phyloP scores from a whole-genome alignment of 2,797 vertebrate genomes.

The Macroramphosus scolopax region DNA sequence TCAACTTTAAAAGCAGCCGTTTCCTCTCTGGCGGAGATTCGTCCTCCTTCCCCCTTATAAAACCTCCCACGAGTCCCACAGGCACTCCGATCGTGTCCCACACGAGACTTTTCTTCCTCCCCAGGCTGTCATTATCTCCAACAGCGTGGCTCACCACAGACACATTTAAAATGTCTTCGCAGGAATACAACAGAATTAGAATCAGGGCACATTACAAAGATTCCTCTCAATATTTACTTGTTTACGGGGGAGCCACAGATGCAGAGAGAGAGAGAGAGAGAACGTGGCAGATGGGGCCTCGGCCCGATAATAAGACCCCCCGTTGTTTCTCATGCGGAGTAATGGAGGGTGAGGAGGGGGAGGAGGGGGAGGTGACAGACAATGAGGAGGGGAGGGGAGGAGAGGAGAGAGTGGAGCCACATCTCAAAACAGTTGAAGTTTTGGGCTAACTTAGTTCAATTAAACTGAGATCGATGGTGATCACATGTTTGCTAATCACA shows the following conservation, averaged over 20 bases:
- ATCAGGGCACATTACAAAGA: slow-evolving; percentile 11
- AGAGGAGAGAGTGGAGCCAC: no score
- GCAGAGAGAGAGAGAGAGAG: slow-evolving; percentile 13
- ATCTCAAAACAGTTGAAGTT: no score
- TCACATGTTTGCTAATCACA: no score
- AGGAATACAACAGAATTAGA: slow-evolving; percentile 14
- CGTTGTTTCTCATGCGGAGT: slow-evolving; percentile 35
- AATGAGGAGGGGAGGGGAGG: no score
- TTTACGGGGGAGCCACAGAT: slow-evolving; percentile 26
- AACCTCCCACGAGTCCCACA: slow-evolving; percentile 19
- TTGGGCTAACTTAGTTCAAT: no score
- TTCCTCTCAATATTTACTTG: slow-evolving; percentile 48
- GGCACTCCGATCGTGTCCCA: slow-evolving; percentile 14
- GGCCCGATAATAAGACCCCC: slow-evolving; percentile 35
- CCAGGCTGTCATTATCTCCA: slow-evolving; percentile 36
- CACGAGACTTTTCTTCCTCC: slow-evolving; percentile 1
- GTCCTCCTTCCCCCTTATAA: slow-evolving; percentile 9
- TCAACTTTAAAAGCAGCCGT: no score
- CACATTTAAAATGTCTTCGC: not conserved
- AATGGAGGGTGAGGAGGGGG: slow-evolving; percentile 31
- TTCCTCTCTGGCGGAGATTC: slow-evolving; percentile 1
- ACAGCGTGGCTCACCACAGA: slow-evolving; percentile 10
- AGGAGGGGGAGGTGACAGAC: not conserved
- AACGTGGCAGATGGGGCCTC: slow-evolving; percentile 32
- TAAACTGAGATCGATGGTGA: no score